Evolutionary conservation across 2,888 invertebrate genomes (phyloP), one percentile per base, ranked within the genome.

Genomic region (Lasioglossum oenotherae): DNA sequence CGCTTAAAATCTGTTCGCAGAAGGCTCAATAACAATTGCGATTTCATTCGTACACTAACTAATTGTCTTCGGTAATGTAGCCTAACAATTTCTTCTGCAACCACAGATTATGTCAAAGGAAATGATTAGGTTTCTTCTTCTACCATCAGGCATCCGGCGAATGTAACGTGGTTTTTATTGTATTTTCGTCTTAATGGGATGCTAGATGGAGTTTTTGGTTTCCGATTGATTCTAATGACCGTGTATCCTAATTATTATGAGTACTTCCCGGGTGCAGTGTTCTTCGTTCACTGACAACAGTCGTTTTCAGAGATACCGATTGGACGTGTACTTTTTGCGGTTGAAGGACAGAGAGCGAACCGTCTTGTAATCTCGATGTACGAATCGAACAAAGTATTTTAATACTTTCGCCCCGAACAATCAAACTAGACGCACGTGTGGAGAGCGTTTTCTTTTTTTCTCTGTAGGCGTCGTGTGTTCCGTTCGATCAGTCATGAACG

Each of bases 401-500:
- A 71, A 41, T 71, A 71, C 35, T 41, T 14, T 23, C 71, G 57
- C 1, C 5, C n/a, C 41, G 82, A 46, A 82, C 82, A 77, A 82
- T 82, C 74, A 82, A 84, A 74, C 73, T 77, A 74, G 64, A 16
- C 74, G 60, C 60, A 69, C 44, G n/a, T 53, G 71, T 64, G 41
- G 3, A 10, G 38, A 38, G 14, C 41, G n/a, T 2, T 31, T 46
- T 41, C 19, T 35, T 57, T 71, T 46, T 72, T 64, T 38, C 27
- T 27, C 27, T 38, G 27, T 41, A 44, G 49, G 71, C 74, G 41
- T 53, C 78, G 76, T 67, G 44, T 44, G 69, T 74, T 64, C 49
- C 46, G 77, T 81, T 77, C 80, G 82, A 86, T 87, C 79, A 60
- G 64, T 82, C 80, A 76, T 73, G 77, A 86, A 81, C 69, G 75